These are phyloP conservation scores for Globicephala melas DNA, from an alignment of 2,113 vertebrate genomes.

Conservation along the genomic window DNA sequence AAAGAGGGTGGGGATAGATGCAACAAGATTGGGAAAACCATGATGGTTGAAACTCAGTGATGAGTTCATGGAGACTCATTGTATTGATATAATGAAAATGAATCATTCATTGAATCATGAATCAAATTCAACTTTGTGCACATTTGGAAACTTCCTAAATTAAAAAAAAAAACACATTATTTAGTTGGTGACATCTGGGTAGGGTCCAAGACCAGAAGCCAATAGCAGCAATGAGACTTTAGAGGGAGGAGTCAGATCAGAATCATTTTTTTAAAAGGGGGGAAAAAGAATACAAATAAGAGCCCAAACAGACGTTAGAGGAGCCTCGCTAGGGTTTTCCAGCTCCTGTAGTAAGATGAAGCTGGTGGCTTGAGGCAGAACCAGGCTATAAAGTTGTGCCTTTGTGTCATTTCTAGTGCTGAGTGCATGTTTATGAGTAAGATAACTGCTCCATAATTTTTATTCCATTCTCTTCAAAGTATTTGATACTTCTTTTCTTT, in stretches of 20 bases:
- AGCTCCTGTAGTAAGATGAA: accelerated
- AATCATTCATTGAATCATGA: not conserved
- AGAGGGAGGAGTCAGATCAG: not conserved
- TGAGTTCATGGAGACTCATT: not conserved
- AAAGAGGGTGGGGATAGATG: not conserved
- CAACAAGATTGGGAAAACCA: not conserved
- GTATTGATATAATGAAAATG: not conserved
- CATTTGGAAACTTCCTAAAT: not conserved
- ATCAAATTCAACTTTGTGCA: not conserved
- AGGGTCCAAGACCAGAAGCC: not conserved
- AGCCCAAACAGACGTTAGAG: not conserved
- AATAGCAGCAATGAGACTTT: not conserved
- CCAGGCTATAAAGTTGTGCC: too few relatives aligned
- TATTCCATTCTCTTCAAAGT: not conserved
- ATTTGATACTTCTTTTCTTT: not conserved
- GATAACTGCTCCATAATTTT: not conserved
- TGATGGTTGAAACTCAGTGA: not conserved
- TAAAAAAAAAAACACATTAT: not conserved
- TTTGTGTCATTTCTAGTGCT: not conserved
- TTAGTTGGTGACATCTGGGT: not conserved
- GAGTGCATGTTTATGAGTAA: not conserved
- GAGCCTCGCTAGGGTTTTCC: not conserved
- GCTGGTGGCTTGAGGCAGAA: not conserved
- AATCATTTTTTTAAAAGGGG: not conserved
- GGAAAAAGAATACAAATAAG: not conserved